phyloP scores from a whole-genome alignment of 2,888 invertebrate genomes.

The Polyploca ridens region DNA sequence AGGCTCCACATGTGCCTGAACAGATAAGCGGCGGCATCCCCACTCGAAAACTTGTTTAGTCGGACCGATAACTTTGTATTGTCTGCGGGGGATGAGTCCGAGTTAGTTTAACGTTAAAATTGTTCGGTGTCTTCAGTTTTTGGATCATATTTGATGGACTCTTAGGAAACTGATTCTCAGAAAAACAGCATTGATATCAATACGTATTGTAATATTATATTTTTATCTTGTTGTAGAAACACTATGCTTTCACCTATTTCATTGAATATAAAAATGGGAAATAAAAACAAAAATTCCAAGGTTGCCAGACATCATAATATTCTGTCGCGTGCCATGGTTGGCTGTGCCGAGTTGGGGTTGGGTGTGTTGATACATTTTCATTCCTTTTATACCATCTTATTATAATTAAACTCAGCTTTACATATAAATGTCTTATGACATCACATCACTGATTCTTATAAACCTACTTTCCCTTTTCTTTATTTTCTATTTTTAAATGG shows the following conservation, averaged over 20 bases:
- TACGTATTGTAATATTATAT: too few species aligned
- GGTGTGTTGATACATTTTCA: neutral
- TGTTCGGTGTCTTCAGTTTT: conserved; percentile 15
- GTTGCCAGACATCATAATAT: neutral
- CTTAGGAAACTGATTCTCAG: too few species aligned
- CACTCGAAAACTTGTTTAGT: conserved; percentile 80
- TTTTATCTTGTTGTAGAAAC: too few species aligned
- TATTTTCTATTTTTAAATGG: too few species aligned
- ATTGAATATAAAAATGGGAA: neutral
- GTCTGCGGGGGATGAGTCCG: conserved; percentile 67
- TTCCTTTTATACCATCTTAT: neutral
- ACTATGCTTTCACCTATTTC: neutral
- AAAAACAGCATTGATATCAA: too few species aligned
- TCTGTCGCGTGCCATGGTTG: neutral
- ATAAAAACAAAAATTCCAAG: neutral
- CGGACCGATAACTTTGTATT: conserved; percentile 75
- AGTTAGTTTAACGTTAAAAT: conserved; percentile 40
- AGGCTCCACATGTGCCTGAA: conserved; percentile 76
- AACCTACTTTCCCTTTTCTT: too few species aligned
- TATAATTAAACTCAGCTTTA: too few species aligned
- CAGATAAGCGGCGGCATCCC: conserved; percentile 81
- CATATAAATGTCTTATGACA: too few species aligned
- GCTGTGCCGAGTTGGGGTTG: neutral
- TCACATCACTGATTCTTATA: too few species aligned
- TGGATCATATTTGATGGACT: conserved; percentile 9